phyloP scores from a whole-genome alignment of 1,140 invertebrate species.

The Drosophila varians region DNA sequence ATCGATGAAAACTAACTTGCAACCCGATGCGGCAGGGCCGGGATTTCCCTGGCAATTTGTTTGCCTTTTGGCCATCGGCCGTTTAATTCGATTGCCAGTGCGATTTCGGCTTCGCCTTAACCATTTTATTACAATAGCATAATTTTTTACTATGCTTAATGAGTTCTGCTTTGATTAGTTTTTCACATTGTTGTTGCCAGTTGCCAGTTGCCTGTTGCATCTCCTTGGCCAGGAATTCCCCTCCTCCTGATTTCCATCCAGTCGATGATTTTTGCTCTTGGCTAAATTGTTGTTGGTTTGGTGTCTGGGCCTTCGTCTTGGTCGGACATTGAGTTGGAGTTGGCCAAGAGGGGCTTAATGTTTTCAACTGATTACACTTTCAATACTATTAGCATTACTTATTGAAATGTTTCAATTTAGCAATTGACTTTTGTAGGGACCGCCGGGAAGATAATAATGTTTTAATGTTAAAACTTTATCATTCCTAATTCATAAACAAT shows the following conservation, averaged over 20 bases:
- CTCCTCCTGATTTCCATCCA: slow-evolving; percentile 16
- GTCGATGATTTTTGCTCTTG: slow-evolving; percentile 29
- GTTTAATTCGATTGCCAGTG: slow-evolving; percentile 79
- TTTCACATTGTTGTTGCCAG: slow-evolving; percentile 60
- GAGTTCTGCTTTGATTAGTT: slow-evolving; percentile 82
- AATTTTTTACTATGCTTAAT: slow-evolving; percentile 82
- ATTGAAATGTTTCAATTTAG: slow-evolving; percentile 71
- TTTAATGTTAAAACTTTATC: not conserved
- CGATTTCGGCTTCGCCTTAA: slow-evolving; percentile 71
- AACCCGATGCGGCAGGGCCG: slow-evolving; percentile 47
- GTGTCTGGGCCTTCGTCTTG: slow-evolving; percentile 31
- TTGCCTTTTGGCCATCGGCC: slow-evolving; percentile 72
- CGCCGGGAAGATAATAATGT: not conserved
- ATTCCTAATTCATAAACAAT: too few relatives aligned
- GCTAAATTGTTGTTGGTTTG: slow-evolving; percentile 66
- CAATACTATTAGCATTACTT: slow-evolving; percentile 62
- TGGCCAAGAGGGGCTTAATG: slow-evolving; percentile 12
- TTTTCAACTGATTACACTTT: slow-evolving; percentile 18
- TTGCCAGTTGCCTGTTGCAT: not conserved
- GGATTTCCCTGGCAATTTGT: slow-evolving; percentile 80
- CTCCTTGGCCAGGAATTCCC: not conserved
- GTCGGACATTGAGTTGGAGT: slow-evolving; percentile 3
- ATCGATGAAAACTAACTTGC: slow-evolving; percentile 80
- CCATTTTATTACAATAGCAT: slow-evolving; percentile 81
- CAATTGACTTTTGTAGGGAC: slow-evolving; percentile 50